Evolutionary conservation across 1,140 invertebrate genomes (phyloP), one percentile per base, ranked within the genome.

Genomic region (Drosophila takahashii): DNA sequence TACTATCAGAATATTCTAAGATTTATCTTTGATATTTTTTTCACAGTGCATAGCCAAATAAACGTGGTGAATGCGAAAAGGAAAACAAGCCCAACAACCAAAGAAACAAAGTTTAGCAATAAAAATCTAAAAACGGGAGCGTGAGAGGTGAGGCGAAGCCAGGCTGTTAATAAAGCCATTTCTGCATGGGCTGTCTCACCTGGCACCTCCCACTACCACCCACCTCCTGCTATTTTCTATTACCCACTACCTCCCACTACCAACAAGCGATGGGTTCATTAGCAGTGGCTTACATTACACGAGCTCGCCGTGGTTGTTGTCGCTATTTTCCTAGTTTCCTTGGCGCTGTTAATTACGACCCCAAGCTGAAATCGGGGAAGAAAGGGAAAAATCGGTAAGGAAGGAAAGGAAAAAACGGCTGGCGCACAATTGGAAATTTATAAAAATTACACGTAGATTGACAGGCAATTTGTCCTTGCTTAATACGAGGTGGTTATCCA

Each of bases 381-480:
- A 11, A n/a, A 8, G 11, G 48, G 37, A 15, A 11, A 41, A 48
- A 39, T 32, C 27, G 26, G 44, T 7, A 15, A 18, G 37, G 16
- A 15, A 54, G 26, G 39, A 37, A 37, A n/a, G 61, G 44, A 37
- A 37, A n/a, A 42, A 26, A 39, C 41, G 61, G 59, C 61, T 48
- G 62, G 29, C 52, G 45, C 60, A 52, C 61, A 60, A 51, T 77
- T 87, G 84, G 65, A 83, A 89, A 89, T 87, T 87, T 87, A 87
- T 89, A 87, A 89, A 87, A 87, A 81, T 87, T 89, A 87, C 84
- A 89, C 72, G 84, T 89, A 83, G 79, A 87, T 87, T 87, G 83
- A 89, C 84, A 87, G 79, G 79, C 84, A 89, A 87, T 87, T 87
- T 87, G 76, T 89, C 86, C 72, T 73, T 86, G 73, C 72, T 57